Percentiles rank a stretch among this genome's conserved stretches.
phyloP scores from a whole-genome alignment of 2,797 vertebrate genomes.

The Coregonus ussuriensis region DNA sequence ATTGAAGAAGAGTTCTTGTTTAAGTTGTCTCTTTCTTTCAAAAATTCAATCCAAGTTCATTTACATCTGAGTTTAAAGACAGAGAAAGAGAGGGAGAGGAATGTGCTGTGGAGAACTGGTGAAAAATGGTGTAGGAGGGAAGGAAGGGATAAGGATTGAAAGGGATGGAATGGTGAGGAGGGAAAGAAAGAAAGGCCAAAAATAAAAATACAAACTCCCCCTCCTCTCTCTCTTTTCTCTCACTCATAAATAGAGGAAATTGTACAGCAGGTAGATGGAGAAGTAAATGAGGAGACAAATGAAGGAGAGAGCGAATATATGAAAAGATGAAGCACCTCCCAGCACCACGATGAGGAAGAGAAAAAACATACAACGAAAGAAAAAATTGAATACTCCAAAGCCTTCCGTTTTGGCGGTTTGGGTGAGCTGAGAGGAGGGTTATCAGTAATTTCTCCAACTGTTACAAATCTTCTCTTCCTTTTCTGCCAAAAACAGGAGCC shows the following conservation, averaged over 20 bases:
- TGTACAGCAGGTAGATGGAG: constrained; percentile 81
- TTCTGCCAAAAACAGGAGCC: constrained; percentile 65
- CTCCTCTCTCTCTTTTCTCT: constrained; percentile 58
- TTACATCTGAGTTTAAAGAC: constrained; percentile 67
- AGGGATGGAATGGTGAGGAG: constrained; percentile 55
- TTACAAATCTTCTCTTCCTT: constrained; percentile 65
- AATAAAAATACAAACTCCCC: constrained; percentile 58
- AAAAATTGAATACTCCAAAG: constrained; percentile 86
- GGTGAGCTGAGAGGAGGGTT: constrained; percentile 60
- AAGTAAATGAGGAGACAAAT: constrained; percentile 83
- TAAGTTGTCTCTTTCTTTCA: constrained; percentile 62
- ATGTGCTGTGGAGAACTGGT: constrained; percentile 45
- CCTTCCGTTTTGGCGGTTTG: constrained; percentile 81
- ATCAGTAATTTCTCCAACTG: constrained; percentile 68
- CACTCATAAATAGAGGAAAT: constrained; percentile 80
- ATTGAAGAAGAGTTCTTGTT: constrained; percentile 62
- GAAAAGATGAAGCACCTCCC: constrained; percentile 83
- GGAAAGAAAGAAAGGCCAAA: constrained; percentile 46
- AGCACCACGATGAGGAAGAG: constrained; percentile 83
- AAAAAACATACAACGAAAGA: constrained; percentile 85
- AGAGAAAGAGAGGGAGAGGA: constrained; percentile 36
- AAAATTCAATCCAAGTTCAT: constrained; percentile 76
- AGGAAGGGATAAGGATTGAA: constrained; percentile 45
- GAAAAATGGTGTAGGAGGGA: constrained; percentile 50
- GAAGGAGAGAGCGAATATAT: constrained; percentile 79